Evolutionary conservation across 2,888 invertebrate genomes (phyloP), one percentile per base, ranked within the genome.

Genomic region (Ischnura elegans): DNA sequence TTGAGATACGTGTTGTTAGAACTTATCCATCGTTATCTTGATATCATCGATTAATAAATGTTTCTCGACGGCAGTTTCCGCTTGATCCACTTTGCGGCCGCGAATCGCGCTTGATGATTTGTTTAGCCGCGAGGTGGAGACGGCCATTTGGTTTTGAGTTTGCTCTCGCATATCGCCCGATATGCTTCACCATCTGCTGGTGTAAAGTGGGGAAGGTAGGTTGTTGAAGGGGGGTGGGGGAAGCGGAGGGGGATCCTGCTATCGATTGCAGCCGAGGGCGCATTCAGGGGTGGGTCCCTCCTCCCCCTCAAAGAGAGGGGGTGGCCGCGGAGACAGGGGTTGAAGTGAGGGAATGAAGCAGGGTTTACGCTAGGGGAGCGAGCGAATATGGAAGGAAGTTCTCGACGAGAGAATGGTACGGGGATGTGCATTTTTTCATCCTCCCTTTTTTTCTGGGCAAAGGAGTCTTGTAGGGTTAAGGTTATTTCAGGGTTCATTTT

Each of bases 231-330:
- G 16, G 76, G 76, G 76, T 10, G 16, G 76, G 76, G 76, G 1
- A 36, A 25, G 36, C 29, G 8, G 25, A 25, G 21, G 76, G 76
- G 76, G 76, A 29, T 16, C 76, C 16, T 29, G 76, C 76, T 76
- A 76, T 76, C 76, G 76, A 76, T 76, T 76, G 76, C 76, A 29
- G 76, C 76, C 51, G 51, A 76, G 76, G 76, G 76, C 76, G 36
- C n/a, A 76, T 36, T 76, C 76, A 36, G 25, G 76, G 76, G 76
- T 76, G 36, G 76, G 76, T 51, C 51, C 19, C 51, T 19, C 51
- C 6, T 8, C 51, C 51, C 8, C 51, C 8, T 10, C n/a, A 5
- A 51, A 1, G 51, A 10, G 36, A 29, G 36, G 61, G 61, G 61
- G 61, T 25, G n/a, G 76, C 6, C 13, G 76, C 10, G 76, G 76